These are phyloP conservation scores for Silurus lanzhouensis DNA, from an alignment of 2,797 vertebrate genomes.

Conservation along the genomic window DNA sequence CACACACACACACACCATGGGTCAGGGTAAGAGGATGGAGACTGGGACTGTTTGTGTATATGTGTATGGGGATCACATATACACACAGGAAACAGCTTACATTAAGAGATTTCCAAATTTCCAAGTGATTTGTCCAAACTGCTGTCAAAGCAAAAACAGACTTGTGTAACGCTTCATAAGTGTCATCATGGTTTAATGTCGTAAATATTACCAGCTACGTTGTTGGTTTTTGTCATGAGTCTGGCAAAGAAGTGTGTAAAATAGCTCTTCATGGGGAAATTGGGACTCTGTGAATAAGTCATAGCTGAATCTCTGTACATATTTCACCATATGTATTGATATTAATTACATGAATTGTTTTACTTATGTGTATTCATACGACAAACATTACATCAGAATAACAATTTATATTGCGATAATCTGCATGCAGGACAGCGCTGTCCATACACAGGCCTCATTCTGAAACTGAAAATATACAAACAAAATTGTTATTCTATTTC, in stretches of 20 bases:
- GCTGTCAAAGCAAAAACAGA: slow-evolving; percentile 40
- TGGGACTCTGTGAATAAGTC: background rate
- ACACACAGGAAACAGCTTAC: slow-evolving; percentile 12
- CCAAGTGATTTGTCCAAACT: slow-evolving; percentile 17
- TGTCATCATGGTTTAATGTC: slow-evolving; percentile 8
- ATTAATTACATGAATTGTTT: background rate
- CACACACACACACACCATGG: background rate
- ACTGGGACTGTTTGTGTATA: background rate
- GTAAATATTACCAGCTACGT: background rate
- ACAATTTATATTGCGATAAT: slow-evolving; percentile 54
- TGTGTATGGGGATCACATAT: too few relatives aligned
- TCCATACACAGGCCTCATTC: slow-evolving; percentile 28
- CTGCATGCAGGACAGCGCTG: background rate
- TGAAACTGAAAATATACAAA: background rate
- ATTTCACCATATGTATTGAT: background rate
- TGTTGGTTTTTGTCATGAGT: background rate
- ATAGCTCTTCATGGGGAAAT: background rate
- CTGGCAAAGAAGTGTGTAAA: background rate
- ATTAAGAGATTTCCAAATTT: background rate
- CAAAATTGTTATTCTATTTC: background rate
- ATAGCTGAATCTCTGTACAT: background rate
- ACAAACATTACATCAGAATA: slow-evolving; percentile 59
- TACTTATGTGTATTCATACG: background rate
- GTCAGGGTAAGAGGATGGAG: background rate
- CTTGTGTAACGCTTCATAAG: slow-evolving; percentile 22